These are phyloP conservation scores for Montifringilla adamsi DNA, from an alignment of 2,113 vertebrate species.

Conservation along the genomic window DNA sequence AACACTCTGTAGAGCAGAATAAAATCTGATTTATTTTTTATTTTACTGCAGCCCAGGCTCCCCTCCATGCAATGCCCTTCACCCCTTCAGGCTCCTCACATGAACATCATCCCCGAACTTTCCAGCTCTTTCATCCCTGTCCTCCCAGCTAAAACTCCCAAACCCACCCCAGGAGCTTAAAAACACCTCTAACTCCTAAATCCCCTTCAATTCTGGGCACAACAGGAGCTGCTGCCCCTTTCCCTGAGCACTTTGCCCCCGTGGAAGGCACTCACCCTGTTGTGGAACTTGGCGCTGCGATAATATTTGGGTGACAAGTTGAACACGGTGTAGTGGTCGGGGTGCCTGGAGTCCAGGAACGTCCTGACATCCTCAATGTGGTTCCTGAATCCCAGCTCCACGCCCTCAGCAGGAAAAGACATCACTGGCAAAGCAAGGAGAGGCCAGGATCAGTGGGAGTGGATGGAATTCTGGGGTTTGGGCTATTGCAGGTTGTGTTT, in stretches of 20 bases:
- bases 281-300: constrained; percentile 96
- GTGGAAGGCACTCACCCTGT: constrained; percentile 80
- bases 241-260: not conserved
- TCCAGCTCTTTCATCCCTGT: not conserved
- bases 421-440: constrained; percentile 79
- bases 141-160: not conserved
- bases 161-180: not conserved
- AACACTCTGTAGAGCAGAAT: not conserved
- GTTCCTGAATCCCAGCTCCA: constrained; percentile 94
- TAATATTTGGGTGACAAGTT: constrained; percentile 96
- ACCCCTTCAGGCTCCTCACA: not conserved
- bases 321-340: constrained; percentile 98
- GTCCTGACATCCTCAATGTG: constrained; percentile 97
- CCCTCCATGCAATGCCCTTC: not conserved
- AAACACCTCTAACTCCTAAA: not conserved
- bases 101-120: not conserved
- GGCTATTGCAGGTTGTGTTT: not conserved
- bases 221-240: not conserved
- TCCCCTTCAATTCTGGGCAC: not conserved
- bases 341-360: constrained; percentile 93
- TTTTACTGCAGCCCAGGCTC: not conserved
- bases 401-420: constrained; percentile 93
- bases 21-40: not conserved
- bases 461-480: not conserved
- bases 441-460: not conserved